Conservation (phyloP, 37 sponge, comb jelly and placozoan species). For the Aplysina aerophoba region DNA sequence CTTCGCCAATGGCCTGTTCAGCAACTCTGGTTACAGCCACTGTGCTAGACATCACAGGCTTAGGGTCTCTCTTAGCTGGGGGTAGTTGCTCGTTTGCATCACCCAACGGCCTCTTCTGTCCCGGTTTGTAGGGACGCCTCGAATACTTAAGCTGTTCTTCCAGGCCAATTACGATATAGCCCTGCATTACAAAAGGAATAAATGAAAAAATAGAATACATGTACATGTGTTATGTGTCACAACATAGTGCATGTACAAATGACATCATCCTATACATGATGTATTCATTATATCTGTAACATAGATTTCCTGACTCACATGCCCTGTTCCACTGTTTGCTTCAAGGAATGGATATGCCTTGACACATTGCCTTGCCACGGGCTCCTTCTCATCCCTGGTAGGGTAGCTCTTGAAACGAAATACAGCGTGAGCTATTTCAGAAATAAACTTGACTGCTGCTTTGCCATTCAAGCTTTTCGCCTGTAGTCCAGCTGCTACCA, state of each 20-base stretch:
- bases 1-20: neutral
- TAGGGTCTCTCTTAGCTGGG: neutral
- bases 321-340: neutral
- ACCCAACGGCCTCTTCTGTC: neutral
- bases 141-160: neutral
- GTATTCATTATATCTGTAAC: no score
- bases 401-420: neutral
- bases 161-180: neutral
- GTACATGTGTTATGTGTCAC: no score
- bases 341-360: constrained; percentile 10
- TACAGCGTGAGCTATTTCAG: neutral
- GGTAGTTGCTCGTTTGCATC: neutral
- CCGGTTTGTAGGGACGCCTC: neutral
- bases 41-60: neutral
- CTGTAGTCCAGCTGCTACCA: neutral
- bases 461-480: neutral
- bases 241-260: no score
- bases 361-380: neutral
- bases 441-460: constrained; percentile 2
- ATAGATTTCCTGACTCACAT: no score
- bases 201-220: no score
- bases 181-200: no score
- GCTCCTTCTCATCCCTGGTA: constrained; percentile 8
- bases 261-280: no score
- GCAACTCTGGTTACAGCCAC: neutral